Evolutionary conservation across 2,888 invertebrate species (phyloP).

Genomic region (Rotaria socialis): DNA sequence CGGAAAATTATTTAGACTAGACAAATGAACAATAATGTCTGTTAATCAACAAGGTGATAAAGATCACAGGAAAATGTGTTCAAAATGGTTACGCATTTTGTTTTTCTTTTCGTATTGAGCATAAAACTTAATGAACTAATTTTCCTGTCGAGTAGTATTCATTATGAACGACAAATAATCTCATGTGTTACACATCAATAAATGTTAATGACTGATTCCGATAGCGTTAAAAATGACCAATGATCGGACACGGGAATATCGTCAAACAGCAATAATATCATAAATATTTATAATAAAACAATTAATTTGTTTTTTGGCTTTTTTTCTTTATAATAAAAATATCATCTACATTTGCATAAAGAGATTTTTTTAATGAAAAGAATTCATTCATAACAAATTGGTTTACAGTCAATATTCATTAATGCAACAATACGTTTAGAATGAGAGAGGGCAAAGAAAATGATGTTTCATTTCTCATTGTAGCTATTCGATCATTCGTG

Average conservation of each 20-base stretch:
- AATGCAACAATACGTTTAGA: background rate
- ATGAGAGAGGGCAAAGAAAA: too few species aligned
- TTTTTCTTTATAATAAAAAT: too few species aligned
- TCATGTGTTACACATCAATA: background rate
- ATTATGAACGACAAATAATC: slow-evolving; percentile 3
- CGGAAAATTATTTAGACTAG: background rate
- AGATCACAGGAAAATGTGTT: background rate
- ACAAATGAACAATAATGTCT: background rate
- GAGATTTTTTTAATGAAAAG: background rate
- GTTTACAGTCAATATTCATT: slow-evolving; percentile 2
- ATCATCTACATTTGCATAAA: background rate
- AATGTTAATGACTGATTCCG: slow-evolving; percentile 3
- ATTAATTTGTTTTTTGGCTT: too few species aligned
- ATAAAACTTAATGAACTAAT: background rate
- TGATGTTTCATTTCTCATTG: background rate
- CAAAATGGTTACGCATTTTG: background rate
- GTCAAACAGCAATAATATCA: background rate
- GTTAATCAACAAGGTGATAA: background rate
- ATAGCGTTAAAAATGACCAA: background rate
- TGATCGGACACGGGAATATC: background rate
- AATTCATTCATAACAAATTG: background rate
- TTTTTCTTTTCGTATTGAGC: background rate
- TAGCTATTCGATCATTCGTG: background rate
- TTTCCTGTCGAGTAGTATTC: background rate
- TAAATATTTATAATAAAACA: background rate